A percentile compares a stretch with the other conserved stretches of the same genome.
Evolutionary conservation across 2,113 vertebrate genomes (phyloP).

Genomic region (Mus musculus): DNA sequence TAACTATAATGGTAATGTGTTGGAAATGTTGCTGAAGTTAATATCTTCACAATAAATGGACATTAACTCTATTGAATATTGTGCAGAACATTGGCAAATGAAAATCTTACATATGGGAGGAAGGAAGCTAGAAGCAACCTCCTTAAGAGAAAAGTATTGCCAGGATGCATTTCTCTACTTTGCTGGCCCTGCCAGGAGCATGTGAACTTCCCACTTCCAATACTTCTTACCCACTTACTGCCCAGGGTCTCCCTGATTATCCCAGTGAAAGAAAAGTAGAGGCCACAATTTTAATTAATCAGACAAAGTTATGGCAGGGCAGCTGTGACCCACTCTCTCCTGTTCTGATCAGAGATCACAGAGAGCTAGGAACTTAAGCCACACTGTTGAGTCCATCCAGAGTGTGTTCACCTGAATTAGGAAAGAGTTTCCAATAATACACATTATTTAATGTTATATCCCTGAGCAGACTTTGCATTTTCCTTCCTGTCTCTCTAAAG

Average conservation of each 20-base stretch:
- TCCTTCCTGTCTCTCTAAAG: no score
- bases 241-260: background rate
- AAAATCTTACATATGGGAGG: no score
- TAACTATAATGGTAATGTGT: background rate
- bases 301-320: background rate
- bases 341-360: background rate
- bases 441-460: no score
- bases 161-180: background rate
- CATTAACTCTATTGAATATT: background rate
- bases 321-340: background rate
- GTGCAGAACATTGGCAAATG: background rate
- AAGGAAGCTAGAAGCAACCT: background rate
- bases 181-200: background rate
- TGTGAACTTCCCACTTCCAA: background rate
- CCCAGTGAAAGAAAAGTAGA: background rate
- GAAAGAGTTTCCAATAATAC: background rate
- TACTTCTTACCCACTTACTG: background rate
- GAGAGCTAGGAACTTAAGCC: background rate
- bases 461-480: no score
- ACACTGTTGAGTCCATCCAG: background rate
- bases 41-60: background rate
- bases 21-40: background rate
- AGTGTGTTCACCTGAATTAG: background rate
- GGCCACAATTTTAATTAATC: background rate
- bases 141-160: background rate